Conservation (phyloP, 2,113 vertebrate genomes). For the Phoxinus phoxinus region DNA sequence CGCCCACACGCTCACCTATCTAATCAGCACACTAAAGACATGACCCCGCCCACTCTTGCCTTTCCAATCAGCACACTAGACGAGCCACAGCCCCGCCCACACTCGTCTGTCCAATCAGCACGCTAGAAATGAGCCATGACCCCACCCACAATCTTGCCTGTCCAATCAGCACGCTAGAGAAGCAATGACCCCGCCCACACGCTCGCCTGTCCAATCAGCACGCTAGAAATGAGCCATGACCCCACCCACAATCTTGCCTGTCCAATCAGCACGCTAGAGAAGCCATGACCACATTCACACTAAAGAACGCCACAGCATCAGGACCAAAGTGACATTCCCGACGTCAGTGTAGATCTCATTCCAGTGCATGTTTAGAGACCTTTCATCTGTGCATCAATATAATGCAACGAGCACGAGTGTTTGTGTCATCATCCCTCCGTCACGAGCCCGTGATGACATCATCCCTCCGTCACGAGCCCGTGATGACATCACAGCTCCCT, state of each 20-base stretch:
- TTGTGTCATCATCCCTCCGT: not conserved
- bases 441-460: not conserved
- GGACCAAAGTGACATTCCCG: conserved; percentile 4
- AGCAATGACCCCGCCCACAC: not conserved
- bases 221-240: accelerated
- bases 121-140: not conserved
- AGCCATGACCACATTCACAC: not conserved
- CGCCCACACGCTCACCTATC: no score
- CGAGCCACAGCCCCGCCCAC: not conserved
- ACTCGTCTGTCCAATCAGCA: not conserved
- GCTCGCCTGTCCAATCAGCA: not conserved
- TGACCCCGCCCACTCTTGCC: not conserved
- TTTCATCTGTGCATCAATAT: not conserved
- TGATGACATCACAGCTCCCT: not conserved
- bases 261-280: not conserved
- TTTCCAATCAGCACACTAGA: accelerated
- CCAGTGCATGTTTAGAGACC: conserved; percentile 6
- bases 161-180: not conserved
- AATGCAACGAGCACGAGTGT: not conserved
- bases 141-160: not conserved
- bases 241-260: not conserved
- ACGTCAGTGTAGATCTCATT: not conserved
- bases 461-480: not conserved
- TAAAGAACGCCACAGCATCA: not conserved
- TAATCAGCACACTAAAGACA: not conserved